phyloP scores from a whole-genome alignment of 2,888 invertebrate species.

The Parnassius apollo region DNA sequence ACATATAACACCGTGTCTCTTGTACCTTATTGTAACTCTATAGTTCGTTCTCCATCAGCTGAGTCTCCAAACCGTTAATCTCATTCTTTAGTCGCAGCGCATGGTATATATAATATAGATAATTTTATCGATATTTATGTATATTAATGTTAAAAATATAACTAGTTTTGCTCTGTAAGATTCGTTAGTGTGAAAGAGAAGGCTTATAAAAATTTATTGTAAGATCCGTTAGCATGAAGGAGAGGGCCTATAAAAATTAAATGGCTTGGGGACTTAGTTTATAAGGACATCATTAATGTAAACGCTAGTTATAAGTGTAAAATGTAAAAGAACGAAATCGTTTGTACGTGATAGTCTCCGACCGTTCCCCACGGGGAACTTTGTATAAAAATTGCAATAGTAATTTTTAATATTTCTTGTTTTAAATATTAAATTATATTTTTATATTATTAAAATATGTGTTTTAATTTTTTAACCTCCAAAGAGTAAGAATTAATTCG shows the following conservation, averaged over 20 bases:
- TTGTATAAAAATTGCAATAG: slow-evolving; percentile 56
- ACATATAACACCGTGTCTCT: slow-evolving; percentile 70
- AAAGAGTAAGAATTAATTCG: background rate
- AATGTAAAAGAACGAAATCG: slow-evolving; percentile 48
- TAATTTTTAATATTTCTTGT: slow-evolving; percentile 71
- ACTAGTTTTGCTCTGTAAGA: slow-evolving; percentile 2
- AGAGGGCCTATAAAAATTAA: slow-evolving; percentile 1
- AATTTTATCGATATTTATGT: slow-evolving; percentile 12
- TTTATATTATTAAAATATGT: slow-evolving; percentile 45
- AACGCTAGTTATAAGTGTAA: slow-evolving; percentile 58
- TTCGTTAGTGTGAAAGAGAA: slow-evolving; percentile 1
- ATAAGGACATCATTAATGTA: slow-evolving; percentile 43
- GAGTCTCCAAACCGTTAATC: background rate
- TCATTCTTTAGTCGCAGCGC: background rate
- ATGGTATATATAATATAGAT: too few species aligned
- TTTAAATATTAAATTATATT: slow-evolving; percentile 79
- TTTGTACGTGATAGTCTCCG: slow-evolving; percentile 57
- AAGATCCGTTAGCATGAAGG: background rate
- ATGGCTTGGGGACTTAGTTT: slow-evolving; percentile 6
- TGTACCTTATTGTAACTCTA: slow-evolving; percentile 59
- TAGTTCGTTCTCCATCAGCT: slow-evolving; percentile 16
- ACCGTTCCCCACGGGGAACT: slow-evolving; percentile 38
- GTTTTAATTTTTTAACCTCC: slow-evolving; percentile 21
- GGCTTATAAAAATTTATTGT: background rate
- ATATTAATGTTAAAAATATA: background rate